Conservation (phyloP, 2,888 invertebrate species). For the Sesamia inferens region DNA sequence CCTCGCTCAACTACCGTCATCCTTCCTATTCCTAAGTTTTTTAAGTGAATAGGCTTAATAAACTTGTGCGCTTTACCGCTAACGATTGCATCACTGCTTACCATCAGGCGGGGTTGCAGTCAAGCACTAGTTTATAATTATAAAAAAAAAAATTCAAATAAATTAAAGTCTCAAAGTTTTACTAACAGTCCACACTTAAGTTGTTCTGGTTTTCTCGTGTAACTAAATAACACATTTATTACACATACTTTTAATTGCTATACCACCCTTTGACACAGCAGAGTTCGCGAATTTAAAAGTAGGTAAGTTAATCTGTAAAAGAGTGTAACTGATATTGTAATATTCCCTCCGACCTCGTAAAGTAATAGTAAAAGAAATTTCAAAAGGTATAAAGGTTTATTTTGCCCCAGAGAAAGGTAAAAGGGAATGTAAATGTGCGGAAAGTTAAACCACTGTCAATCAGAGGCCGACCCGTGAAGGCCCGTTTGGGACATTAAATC, state of each 20-base stretch:
- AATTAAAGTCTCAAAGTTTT: neutral
- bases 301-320: constrained; percentile 3
- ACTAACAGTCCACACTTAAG: neutral
- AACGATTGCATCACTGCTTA: no score
- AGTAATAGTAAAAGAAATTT: constrained; percentile 44
- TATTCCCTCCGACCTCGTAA: constrained; percentile 26
- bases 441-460: constrained; percentile 62
- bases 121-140: no score
- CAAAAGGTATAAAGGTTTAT: constrained; percentile 39
- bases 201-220: neutral
- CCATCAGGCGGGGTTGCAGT: no score
- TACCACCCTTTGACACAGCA: neutral
- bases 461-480: constrained; percentile 42
- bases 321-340: constrained; percentile 34
- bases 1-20: no score
- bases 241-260: neutral
- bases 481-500: constrained; percentile 51
- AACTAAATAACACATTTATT: neutral
- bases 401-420: constrained; percentile 39
- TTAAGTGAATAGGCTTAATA: no score
- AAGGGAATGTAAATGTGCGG: constrained; percentile 50
- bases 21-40: no score
- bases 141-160: neutral
- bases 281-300: neutral
- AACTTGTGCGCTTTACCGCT: no score